A percentile compares a stretch with the other conserved stretches of the same genome.
These are phyloP conservation scores for Dasypus novemcinctus DNA, from an alignment of 2,113 vertebrate genomes.

Conservation along the genomic window DNA sequence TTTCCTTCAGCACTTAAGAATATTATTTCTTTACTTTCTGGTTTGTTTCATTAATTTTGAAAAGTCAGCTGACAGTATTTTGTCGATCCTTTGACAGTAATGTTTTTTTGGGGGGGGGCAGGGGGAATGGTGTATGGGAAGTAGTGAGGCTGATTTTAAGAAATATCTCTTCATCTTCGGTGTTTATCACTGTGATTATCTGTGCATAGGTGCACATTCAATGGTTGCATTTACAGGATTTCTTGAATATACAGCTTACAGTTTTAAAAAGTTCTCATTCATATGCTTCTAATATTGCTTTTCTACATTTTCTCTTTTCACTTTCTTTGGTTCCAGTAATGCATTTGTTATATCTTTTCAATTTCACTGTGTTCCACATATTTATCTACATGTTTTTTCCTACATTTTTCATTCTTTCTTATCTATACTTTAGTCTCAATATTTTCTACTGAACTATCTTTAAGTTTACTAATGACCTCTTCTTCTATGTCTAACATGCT, in stretches of 20 bases:
- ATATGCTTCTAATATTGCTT: not conserved
- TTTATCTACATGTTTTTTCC: not conserved
- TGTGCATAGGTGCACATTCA: not conserved
- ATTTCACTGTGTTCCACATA: not conserved
- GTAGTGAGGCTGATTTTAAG: not conserved
- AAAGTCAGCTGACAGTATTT: not conserved
- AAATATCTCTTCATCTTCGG: not conserved
- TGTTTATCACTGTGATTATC: not conserved
- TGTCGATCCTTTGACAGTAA: not conserved
- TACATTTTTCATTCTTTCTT: not conserved
- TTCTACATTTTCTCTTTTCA: not conserved
- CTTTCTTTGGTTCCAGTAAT: not conserved
- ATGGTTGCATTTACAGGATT: not conserved
- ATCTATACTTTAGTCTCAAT: not conserved
- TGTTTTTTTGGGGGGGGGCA: too few species aligned
- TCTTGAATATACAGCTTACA: not conserved
- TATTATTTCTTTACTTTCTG: not conserved
- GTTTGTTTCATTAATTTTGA: not conserved
- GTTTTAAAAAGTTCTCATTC: not conserved
- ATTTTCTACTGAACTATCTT: not conserved
- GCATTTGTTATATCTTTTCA: not conserved
- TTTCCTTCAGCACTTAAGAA: not conserved
- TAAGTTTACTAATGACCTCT: not conserved
- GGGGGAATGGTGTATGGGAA: too few species aligned
- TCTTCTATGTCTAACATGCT: not conserved